Percentiles rank a stretch among this genome's conserved stretches.
Evolutionary conservation across 2,888 invertebrate species (phyloP).

Genomic region (Ditula angustiorana): DNA sequence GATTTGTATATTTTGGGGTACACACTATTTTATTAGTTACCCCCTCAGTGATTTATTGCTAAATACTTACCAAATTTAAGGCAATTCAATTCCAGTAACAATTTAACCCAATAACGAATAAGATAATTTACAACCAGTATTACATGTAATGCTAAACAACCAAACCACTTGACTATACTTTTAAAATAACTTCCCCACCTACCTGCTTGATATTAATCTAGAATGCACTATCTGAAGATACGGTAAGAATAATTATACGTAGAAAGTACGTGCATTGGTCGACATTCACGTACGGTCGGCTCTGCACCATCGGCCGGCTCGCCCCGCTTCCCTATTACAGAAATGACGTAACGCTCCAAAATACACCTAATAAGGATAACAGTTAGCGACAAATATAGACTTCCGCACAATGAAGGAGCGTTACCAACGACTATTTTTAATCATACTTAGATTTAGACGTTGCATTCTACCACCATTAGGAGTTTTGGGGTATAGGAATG

Average conservation of each 20-base stretch:
- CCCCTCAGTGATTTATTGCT: too few relatives aligned
- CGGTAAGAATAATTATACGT: slow-evolving; percentile 39
- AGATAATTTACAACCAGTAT: not conserved
- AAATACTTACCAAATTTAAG: too few relatives aligned
- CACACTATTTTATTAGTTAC: too few relatives aligned
- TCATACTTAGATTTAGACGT: slow-evolving; percentile 3
- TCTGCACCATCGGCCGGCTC: slow-evolving; percentile 46
- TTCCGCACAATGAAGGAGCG: slow-evolving; percentile 49
- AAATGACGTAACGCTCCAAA: slow-evolving; percentile 84
- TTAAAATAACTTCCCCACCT: not conserved
- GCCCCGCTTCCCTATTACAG: slow-evolving; percentile 53
- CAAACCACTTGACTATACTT: not conserved
- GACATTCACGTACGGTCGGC: slow-evolving; percentile 60
- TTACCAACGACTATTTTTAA: slow-evolving; percentile 37
- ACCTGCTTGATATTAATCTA: slow-evolving; percentile 28
- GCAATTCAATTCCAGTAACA: too few relatives aligned
- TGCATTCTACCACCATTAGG: slow-evolving; percentile 40
- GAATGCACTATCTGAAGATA: slow-evolving; percentile 38
- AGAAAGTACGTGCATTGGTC: slow-evolving; percentile 48
- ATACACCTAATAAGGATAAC: slow-evolving; percentile 81
- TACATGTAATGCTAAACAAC: not conserved
- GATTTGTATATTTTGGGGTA: too few relatives aligned
- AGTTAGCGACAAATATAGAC: slow-evolving; percentile 54
- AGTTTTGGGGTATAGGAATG: slow-evolving; percentile 53
- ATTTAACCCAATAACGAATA: too few relatives aligned